Base-by-base conservation (phyloP, 2,113 vertebrate genomes). In the Pomatorhinus ruficollis region DNA sequence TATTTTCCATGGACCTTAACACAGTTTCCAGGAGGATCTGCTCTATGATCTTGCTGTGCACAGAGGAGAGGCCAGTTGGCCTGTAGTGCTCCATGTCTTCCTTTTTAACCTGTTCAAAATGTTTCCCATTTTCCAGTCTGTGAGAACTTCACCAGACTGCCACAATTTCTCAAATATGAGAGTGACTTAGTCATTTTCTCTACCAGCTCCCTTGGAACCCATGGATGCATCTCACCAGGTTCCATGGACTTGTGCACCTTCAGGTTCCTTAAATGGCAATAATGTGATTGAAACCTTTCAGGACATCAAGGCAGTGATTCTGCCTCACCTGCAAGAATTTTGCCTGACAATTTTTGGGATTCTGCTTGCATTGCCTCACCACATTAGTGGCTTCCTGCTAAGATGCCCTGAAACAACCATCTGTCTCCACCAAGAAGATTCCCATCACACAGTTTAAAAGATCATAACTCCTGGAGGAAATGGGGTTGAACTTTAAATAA, bases 331-430 rank as follows among this genome's bases (percentile, higher is more conserved):
- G 78, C 84, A 44, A 50, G 22, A 79, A 37, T 71, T 95, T 87
- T 50, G 44, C 57, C 69, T 93, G 52, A 30, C 9, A 8, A 27
- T 93, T 63, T 69, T 39, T 79, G 79, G 39, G 31, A 64, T 93
- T 87, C 84, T 75, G 40, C 90, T 89, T 78, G 77, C 44, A 18
- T 52, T 69, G 40, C 74, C 53, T 87, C 44, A 20, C 81, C 47
- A 76, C 52, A 11, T 70, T 44, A 75, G 65, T 4, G 19, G 61
- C 71, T 31, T 86, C 95, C 88, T 88, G 94, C 75, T 92, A 59
- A 90, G 88, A 77, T 94, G 90, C 85, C 79, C 88, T 89, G 66
- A 74, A 88, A 88, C 68, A 70, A 12, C 90, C 94, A 94, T 97
- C 94, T 95, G 95, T 95, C 79, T 94, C 70, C 68, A 42, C 83